These are phyloP conservation scores for Penaeus chinensis DNA, from an alignment of 1,140 invertebrate genomes.

Conservation along the genomic window DNA sequence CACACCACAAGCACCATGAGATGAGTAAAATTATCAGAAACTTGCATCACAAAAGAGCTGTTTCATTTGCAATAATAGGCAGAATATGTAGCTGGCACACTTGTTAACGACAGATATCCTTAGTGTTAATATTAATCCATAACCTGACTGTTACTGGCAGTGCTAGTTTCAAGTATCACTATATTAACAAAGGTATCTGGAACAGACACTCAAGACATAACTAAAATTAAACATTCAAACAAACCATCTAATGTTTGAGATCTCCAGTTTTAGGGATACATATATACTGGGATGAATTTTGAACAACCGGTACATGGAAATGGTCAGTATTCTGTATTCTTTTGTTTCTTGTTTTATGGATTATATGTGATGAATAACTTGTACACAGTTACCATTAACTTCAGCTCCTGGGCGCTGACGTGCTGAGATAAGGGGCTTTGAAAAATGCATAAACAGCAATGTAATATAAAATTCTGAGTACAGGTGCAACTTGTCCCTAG, in stretches of 20 bases:
- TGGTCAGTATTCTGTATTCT: too few species aligned
- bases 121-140: slow-evolving; percentile 39
- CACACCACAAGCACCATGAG: slow-evolving; percentile 40
- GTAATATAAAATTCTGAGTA: background rate
- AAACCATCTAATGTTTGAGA: slow-evolving; percentile 38
- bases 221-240: slow-evolving; percentile 37
- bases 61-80: slow-evolving; percentile 45
- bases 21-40: background rate
- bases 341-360: background rate
- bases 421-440: slow-evolving; percentile 36
- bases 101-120: slow-evolving; percentile 44
- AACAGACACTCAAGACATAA: slow-evolving; percentile 42
- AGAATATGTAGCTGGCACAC: slow-evolving; percentile 55
- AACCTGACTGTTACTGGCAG: slow-evolving; percentile 56
- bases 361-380: slow-evolving; percentile 23
- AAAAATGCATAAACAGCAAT: slow-evolving; percentile 17
- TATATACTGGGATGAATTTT: slow-evolving; percentile 6
- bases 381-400: slow-evolving; percentile 18
- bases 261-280: slow-evolving; percentile 28
- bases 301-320: background rate
- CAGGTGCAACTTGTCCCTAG: slow-evolving; percentile 10
- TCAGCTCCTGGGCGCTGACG: slow-evolving; percentile 45
- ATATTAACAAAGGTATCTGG: slow-evolving; percentile 52
- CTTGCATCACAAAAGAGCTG: background rate
- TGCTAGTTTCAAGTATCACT: slow-evolving; percentile 57